Evolutionary conservation across 2,797 vertebrate genomes (phyloP), one percentile per base, ranked within the genome.

Genomic region (Oryzias sinensis): DNA sequence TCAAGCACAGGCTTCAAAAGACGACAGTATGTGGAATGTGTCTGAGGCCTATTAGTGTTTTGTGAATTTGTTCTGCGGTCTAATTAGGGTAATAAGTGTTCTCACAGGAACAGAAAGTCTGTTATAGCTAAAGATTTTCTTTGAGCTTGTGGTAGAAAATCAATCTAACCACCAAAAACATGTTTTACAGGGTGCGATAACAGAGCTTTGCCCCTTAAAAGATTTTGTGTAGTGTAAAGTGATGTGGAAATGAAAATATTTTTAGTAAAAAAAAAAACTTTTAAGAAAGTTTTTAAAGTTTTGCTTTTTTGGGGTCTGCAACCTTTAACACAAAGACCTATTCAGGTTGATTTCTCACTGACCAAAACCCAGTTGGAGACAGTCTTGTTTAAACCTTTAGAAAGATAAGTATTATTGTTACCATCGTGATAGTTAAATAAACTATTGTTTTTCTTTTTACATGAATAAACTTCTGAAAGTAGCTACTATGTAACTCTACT

Each of bases 401-500:
- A 37, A 37, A 37, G 33, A 13, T 11, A 37, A 37, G 9, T 37
- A 37, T 27, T 27, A 37, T 13, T 11, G 9, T 13, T 11, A 37
- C 33, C 3, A 11, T 11, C 33, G 13, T 37, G 9, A 37, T 11
- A 29, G 0, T 6, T 29, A 29, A 29, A 1, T 29, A 6, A 29
- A 29, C 5, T 29, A 29, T 29, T 29, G 27, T 29, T 29, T 29
- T 29, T 29, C 7, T 27, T 27, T 27, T 27, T 27, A 27, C 25
- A 27, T 27, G 7, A 29, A 29, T 27, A 27, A 27, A 27, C 27
- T 27, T 6, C 1, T 18, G 18, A 18, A 18, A 18, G 18, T 18
- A 18, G 68, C 80, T 71, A 81, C 82, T 86, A 85, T 80, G 73
- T 80, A 80, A 68, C 74, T 74, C 87, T 84, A 74, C 80, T 83